Evolutionary conservation across 2,797 vertebrate genomes (phyloP), one percentile per base, ranked within the genome.

Genomic region (Danio tinwini): DNA sequence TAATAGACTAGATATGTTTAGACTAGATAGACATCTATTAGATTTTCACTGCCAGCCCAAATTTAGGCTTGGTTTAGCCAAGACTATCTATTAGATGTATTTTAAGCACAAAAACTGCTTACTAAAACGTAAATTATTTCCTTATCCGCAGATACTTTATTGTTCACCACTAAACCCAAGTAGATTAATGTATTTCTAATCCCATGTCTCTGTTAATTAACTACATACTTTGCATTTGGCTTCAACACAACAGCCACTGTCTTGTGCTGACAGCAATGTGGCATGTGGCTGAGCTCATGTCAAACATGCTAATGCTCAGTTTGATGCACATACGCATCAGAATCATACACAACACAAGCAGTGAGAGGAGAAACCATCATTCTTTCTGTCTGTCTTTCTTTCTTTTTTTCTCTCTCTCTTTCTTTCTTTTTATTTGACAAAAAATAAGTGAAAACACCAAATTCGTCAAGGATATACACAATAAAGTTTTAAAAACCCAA

Each of bases 141-240:
- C 6, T 52, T 39, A 12, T 37, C 3, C 29, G 29, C 21, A 61
- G 67, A 76, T 78, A 14, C 67, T 42, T 42, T 73, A 52, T 80
- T 40, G 53, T 70, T 83, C 11, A 77, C 56, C 64, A 80, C 40
- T 52, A 45, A 70, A 71, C 75, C 70, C 81, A 78, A 83, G 62
- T 78, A 74, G 69, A 73, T 80, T 75, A 80, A 84, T 82, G 65
- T 79, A 82, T 69, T 55, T 81, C 72, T 78, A 81, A 83, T 82
- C 81, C 59, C 62, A 72, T 56, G 72, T 68, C 40, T 72, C 69
- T 85, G 63, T 67, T 81, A 79, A 85, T 78, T 81, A 81, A 74
- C 78, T 73, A 55, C 80, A 71, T 39, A 8, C 65, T 68, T 72
- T 68, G 45, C 77, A n/a, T 74, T 79, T 69, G 72, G 49, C 47